phyloP scores from a whole-genome alignment of 2,888 invertebrate genomes.

The Drosophila glabriapex region DNA sequence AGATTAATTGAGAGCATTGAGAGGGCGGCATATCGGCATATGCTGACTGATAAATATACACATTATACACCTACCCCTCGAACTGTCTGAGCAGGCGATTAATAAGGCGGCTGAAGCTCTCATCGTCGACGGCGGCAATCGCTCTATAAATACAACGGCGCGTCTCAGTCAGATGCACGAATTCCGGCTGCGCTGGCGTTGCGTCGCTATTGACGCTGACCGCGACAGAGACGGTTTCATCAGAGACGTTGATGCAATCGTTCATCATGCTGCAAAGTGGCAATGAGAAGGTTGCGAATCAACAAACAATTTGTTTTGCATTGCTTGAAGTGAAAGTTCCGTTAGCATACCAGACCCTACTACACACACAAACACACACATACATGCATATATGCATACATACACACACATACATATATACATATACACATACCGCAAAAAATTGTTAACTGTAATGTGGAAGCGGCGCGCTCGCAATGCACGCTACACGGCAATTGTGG shows the following conservation, averaged over 20 bases:
- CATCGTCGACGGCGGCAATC: slow-evolving; percentile 66
- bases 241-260: slow-evolving; percentile 36
- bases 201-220: slow-evolving; percentile 20
- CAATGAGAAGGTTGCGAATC: slow-evolving; percentile 32
- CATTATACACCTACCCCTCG: slow-evolving; percentile 56
- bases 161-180: slow-evolving; percentile 59
- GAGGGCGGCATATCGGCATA: background rate
- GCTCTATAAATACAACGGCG: slow-evolving; percentile 63
- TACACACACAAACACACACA: background rate
- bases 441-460: slow-evolving; percentile 36
- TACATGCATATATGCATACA: slow-evolving; percentile 12
- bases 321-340: slow-evolving; percentile 53
- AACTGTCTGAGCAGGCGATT: slow-evolving; percentile 59
- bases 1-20: background rate
- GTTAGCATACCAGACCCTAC: slow-evolving; percentile 45
- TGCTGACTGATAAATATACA: background rate
- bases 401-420: background rate
- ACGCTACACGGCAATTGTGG: slow-evolving; percentile 30
- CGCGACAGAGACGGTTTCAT: slow-evolving; percentile 24
- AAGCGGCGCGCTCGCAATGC: slow-evolving; percentile 31
- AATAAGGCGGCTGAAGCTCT: slow-evolving; percentile 59
- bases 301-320: slow-evolving; percentile 14
- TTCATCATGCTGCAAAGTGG: slow-evolving; percentile 52
- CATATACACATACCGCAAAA: slow-evolving; percentile 33
- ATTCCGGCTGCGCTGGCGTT: slow-evolving; percentile 46